phyloP scores from a whole-genome alignment of 2,888 invertebrate species.

The Archips xylosteana region DNA sequence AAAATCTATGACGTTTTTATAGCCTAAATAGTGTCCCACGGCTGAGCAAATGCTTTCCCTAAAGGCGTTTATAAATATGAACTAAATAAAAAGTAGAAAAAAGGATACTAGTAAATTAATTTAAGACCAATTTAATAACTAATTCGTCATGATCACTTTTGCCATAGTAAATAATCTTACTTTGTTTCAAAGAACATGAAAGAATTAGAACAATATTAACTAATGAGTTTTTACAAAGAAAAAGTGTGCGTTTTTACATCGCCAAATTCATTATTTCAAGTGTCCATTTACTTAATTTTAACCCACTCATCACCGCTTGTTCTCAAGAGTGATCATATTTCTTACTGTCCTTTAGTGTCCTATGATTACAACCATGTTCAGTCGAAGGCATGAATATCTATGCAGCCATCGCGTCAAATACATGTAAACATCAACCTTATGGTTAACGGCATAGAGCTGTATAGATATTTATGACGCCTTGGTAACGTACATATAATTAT shows the following conservation, averaged over 20 bases:
- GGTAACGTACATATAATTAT: too few relatives aligned
- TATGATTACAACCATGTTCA: too few relatives aligned
- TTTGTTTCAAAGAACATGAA: neutral
- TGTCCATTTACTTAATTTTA: slow-evolving; percentile 3
- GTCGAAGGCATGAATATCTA: too few relatives aligned
- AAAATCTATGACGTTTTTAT: neutral
- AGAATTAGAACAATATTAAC: neutral
- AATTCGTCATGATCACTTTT: neutral
- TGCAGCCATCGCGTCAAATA: too few relatives aligned
- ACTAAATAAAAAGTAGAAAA: slow-evolving; percentile 1
- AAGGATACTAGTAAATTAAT: neutral
- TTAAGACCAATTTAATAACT: too few relatives aligned
- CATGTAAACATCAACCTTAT: too few relatives aligned
- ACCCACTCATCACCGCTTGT: too few relatives aligned
- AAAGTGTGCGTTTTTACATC: neutral
- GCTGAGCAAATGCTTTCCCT: too few relatives aligned
- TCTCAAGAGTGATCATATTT: too few relatives aligned
- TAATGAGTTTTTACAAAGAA: neutral
- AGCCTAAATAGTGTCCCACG: neutral
- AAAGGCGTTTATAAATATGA: neutral
- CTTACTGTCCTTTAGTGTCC: too few relatives aligned
- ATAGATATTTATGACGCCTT: too few relatives aligned
- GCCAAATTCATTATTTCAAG: slow-evolving; percentile 2
- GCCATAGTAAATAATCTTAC: neutral
- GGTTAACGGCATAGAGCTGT: too few relatives aligned